Conservation (phyloP, 2,113 vertebrate genomes). For the Fukomys damarensis region DNA sequence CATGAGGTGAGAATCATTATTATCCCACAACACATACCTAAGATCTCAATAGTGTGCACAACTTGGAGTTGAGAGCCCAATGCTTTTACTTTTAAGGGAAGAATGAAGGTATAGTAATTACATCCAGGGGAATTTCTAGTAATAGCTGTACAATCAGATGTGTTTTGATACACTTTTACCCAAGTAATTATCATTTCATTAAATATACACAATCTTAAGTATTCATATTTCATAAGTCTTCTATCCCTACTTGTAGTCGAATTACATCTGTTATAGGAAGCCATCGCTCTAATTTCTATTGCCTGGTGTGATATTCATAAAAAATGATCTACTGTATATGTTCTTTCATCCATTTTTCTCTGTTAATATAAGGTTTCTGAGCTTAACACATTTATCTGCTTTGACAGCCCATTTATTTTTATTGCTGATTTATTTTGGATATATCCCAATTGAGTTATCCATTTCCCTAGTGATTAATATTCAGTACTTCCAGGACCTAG, state of each 20-base stretch:
- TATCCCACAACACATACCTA: background rate
- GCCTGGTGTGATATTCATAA: background rate
- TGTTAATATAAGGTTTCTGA: background rate
- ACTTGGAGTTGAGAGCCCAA: background rate
- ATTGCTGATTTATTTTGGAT: background rate
- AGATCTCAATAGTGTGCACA: background rate
- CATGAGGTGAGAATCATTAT: background rate
- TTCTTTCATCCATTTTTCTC: background rate
- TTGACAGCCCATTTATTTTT: background rate
- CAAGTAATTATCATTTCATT: background rate
- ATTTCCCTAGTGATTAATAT: background rate
- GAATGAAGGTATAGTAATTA: background rate
- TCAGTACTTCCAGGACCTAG: background rate
- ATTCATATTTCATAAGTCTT: background rate
- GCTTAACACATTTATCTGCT: background rate
- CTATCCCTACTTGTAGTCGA: background rate
- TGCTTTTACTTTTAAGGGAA: background rate
- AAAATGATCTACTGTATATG: background rate
- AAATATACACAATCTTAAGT: background rate
- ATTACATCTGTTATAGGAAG: background rate
- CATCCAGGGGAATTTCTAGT: background rate
- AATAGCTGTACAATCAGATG: background rate
- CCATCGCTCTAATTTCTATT: background rate
- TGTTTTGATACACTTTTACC: background rate
- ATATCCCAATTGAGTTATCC: background rate